Evolutionary conservation across 2,113 vertebrate genomes (phyloP).

Genomic region (Donacobius atricapilla): DNA sequence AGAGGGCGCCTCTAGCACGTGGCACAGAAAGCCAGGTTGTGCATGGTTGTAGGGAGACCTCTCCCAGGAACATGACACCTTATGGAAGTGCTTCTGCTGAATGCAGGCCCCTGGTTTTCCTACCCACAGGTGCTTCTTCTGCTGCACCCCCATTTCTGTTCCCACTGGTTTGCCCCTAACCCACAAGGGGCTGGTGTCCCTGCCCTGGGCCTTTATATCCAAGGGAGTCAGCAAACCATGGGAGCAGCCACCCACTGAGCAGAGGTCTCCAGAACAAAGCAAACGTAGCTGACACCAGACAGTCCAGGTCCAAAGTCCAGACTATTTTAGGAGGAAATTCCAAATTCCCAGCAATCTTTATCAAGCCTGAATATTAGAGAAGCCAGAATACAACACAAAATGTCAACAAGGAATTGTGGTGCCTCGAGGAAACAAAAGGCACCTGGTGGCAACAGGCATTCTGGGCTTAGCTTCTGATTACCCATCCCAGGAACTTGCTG

Average conservation of each 20-base stretch:
- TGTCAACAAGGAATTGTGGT: neutral
- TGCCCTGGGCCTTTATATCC: accelerated
- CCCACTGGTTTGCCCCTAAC: neutral
- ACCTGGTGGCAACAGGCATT: neutral
- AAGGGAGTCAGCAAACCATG: neutral
- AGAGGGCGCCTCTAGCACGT: neutral
- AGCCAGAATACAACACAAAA: neutral
- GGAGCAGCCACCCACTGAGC: neutral
- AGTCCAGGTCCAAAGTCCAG: neutral
- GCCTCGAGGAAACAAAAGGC: neutral
- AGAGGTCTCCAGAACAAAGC: neutral
- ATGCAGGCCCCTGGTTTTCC: neutral
- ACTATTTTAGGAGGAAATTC: neutral
- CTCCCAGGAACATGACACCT: neutral
- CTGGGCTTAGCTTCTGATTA: neutral
- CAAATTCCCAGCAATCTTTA: neutral
- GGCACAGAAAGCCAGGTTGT: neutral
- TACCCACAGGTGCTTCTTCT: neutral
- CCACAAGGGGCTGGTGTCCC: accelerated
- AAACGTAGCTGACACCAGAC: neutral
- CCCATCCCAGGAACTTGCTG: neutral
- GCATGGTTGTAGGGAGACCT: neutral
- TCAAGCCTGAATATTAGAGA: neutral
- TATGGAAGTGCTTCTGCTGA: neutral
- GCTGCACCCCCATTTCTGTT: neutral